Conservation (phyloP, 2,888 invertebrate genomes). For the Alloplasta piceator region DNA sequence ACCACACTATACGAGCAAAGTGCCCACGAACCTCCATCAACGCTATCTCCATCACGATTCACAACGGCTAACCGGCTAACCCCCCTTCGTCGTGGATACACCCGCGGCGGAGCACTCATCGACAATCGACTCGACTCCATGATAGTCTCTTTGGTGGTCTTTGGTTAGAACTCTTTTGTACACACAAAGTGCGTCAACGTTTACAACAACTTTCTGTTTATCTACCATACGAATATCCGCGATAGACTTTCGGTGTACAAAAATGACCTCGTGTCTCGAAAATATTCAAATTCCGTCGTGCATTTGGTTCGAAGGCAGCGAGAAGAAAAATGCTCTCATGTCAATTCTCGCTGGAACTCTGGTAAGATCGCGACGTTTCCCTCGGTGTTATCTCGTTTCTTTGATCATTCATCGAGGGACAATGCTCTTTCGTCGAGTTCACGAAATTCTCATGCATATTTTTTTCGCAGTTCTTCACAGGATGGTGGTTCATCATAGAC, state of each 20-base stretch:
- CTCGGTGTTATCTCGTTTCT: not conserved
- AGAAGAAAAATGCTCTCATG: conserved; percentile 93
- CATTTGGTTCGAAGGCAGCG: conserved; percentile 93
- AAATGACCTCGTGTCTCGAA: conserved; percentile 88
- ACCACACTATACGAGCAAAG: no score
- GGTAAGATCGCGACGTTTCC: conserved; percentile 85
- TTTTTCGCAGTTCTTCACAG: conserved; percentile 92
- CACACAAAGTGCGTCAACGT: not conserved
- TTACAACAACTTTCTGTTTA: not conserved
- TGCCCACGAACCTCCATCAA: no score
- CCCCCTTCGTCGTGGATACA: no score
- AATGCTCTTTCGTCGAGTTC: not conserved
- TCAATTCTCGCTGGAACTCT: conserved; percentile 94
- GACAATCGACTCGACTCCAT: no score
- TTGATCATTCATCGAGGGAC: not conserved
- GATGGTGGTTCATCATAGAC: conserved; percentile 99
- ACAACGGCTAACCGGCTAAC: no score
- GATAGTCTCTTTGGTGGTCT: no score
- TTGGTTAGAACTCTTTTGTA: not conserved
- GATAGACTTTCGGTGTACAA: conserved; percentile 4
- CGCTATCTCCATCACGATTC: no score
- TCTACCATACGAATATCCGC: not conserved
- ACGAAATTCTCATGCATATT: not conserved
- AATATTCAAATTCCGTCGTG: conserved; percentile 90
- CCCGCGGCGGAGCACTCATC: no score